Conservation (phyloP, 2,113 vertebrate species). For the Peucedramus taeniatus region DNA sequence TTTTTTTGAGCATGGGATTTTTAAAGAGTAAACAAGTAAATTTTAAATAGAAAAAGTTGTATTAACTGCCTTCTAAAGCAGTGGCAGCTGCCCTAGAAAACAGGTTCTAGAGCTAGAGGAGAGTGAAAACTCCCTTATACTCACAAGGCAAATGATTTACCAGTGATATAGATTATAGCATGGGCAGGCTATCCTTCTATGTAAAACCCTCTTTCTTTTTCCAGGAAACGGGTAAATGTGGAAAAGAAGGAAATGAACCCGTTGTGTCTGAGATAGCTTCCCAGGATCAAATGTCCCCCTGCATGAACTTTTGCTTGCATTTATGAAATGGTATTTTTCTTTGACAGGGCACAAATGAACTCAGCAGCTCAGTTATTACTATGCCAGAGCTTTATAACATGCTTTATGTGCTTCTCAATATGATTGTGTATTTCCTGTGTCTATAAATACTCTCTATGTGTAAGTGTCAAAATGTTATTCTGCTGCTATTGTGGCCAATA, state of each 20-base stretch:
- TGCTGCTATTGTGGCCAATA: background rate
- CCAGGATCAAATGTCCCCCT: background rate
- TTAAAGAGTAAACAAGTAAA: background rate
- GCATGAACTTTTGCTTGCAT: background rate
- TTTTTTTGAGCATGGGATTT: background rate
- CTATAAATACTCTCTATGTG: background rate
- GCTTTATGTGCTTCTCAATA: background rate
- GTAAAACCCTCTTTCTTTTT: background rate
- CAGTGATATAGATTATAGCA: background rate
- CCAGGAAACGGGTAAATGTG: background rate
- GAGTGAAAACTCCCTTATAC: background rate
- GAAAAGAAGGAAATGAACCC: background rate
- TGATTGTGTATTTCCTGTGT: accelerated
- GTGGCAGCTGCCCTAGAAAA: background rate
- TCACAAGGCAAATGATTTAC: background rate
- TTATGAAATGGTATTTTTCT: background rate
- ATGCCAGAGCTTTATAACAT: background rate
- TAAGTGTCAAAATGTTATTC: background rate
- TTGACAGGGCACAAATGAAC: background rate
- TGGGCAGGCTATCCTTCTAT: background rate
- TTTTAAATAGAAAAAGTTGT: background rate
- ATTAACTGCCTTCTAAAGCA: background rate
- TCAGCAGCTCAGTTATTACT: background rate
- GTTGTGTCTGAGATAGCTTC: background rate
- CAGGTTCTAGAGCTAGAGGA: background rate